These are phyloP conservation scores for Leptestheria dahalacensis DNA, from an alignment of 1,140 invertebrate genomes.

Conservation along the genomic window DNA sequence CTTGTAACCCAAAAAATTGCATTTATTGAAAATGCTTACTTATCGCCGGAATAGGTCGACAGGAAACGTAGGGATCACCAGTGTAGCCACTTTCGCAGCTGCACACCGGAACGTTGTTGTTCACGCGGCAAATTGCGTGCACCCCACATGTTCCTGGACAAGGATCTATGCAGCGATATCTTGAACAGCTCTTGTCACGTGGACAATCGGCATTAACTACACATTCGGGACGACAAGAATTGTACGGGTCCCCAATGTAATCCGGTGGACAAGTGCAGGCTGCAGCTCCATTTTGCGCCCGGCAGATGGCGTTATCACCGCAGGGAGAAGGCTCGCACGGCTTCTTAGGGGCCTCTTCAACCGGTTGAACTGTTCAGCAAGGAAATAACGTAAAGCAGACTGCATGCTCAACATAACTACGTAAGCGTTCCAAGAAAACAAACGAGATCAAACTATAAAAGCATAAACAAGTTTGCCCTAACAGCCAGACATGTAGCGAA, in stretches of 20 bases:
- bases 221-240: constrained; percentile 54
- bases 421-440: too few species aligned
- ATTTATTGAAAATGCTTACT: constrained; percentile 19
- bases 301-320: constrained; percentile 64
- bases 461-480: too few species aligned
- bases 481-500: too few species aligned
- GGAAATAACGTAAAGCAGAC: too few species aligned
- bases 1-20: constrained; percentile 14
- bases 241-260: constrained; percentile 53
- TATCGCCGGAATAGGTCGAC: constrained; percentile 25
- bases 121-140: constrained; percentile 63
- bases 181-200: constrained; percentile 59
- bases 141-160: constrained; percentile 57
- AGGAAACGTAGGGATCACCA: constrained; percentile 54
- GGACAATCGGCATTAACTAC: constrained; percentile 52
- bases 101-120: constrained; percentile 55
- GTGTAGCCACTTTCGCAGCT: constrained; percentile 58
- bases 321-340: constrained; percentile 40
- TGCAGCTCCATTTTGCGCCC: constrained; percentile 57
- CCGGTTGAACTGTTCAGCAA: background rate
- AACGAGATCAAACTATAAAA: too few species aligned
- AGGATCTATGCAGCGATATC: constrained; percentile 60
- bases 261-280: constrained; percentile 71
- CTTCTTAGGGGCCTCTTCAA: background rate
- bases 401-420: too few species aligned